These are phyloP conservation scores for Habropoda laboriosa DNA, from an alignment of 1,140 invertebrate genomes.

Conservation along the genomic window DNA sequence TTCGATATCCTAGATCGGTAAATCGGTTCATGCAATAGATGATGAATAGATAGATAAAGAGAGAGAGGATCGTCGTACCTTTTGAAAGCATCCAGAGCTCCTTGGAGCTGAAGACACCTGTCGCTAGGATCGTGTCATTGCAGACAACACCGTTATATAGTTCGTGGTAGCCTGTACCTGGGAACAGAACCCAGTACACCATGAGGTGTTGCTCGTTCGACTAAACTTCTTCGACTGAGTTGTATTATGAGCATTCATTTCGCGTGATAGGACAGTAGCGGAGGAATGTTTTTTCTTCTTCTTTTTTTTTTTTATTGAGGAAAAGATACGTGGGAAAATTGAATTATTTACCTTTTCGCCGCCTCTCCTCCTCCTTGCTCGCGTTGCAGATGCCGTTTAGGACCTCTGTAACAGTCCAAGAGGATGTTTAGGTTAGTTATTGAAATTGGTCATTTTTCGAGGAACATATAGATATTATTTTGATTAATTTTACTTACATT, in stretches of 20 bases:
- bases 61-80: slow-evolving; percentile 86
- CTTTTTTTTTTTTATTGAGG: no score
- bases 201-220: background rate
- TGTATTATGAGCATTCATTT: no score
- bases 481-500: no score
- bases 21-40: slow-evolving; percentile 23
- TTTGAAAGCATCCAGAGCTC: slow-evolving; percentile 98
- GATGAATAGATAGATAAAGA: slow-evolving; percentile 21
- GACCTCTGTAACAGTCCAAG: slow-evolving; percentile 87
- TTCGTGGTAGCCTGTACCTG: slow-evolving; percentile 96
- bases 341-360: slow-evolving; percentile 87
- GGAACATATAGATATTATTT: no score
- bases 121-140: slow-evolving; percentile 99
- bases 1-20: slow-evolving; percentile 33
- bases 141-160: slow-evolving; percentile 98
- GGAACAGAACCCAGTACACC: slow-evolving; percentile 76
- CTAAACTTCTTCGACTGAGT: background rate
- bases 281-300: no score
- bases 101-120: slow-evolving; percentile 98
- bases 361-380: slow-evolving; percentile 90
- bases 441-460: background rate
- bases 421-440: background rate
- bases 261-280: no score
- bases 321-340: no score
- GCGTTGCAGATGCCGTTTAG: slow-evolving; percentile 89